A percentile compares a stretch with the other conserved stretches of the same genome.
phyloP scores from a whole-genome alignment of 2,888 invertebrate genomes.

The Aelia acuminata region DNA sequence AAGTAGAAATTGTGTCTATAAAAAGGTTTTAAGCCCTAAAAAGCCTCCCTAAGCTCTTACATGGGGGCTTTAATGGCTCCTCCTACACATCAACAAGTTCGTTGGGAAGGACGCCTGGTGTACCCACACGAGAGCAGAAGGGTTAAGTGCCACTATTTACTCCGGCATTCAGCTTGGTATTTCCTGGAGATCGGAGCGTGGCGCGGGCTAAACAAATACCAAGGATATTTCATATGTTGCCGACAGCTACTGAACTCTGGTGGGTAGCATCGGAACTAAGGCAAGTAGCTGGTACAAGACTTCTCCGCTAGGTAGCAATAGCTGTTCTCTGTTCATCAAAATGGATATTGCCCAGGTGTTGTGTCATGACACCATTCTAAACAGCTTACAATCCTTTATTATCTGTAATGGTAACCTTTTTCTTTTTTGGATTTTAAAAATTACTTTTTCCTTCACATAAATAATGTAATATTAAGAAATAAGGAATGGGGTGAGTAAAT shows the following conservation, averaged over 20 bases:
- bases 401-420: too few species aligned
- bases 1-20: too few species aligned
- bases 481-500: too few species aligned
- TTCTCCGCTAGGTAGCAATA: not conserved
- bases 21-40: too few species aligned
- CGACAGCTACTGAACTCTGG: not conserved
- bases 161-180: not conserved
- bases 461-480: too few species aligned
- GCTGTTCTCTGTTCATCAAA: not conserved
- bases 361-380: not conserved
- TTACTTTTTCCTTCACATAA: too few species aligned
- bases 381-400: too few species aligned
- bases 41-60: too few species aligned
- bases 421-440: too few species aligned
- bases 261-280: not conserved
- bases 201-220: not conserved
- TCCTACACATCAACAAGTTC: not conserved
- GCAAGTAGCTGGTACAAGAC: not conserved
- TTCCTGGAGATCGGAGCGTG: not conserved
- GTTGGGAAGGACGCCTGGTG: not conserved
- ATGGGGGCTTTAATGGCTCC: too few species aligned
- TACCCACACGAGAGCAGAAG: not conserved
- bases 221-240: not conserved
- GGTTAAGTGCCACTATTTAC: not conserved
- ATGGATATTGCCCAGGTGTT: not conserved